Conservation (phyloP, 2,113 vertebrate genomes). For the Setophaga kirtlandii region DNA sequence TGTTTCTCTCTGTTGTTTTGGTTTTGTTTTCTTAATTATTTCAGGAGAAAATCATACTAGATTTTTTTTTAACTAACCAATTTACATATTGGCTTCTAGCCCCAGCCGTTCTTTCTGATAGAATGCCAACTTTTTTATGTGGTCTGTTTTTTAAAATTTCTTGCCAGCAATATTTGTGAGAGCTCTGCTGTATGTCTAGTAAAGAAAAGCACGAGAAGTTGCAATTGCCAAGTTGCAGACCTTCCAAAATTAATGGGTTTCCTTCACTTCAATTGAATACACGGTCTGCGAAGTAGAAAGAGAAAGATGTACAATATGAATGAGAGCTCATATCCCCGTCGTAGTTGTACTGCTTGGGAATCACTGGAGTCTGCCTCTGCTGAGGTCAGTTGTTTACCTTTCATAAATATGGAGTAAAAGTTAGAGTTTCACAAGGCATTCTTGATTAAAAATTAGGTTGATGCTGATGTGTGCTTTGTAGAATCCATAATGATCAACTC, state of each 20-base stretch:
- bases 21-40: slow-evolving; percentile 79
- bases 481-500: slow-evolving; percentile 48
- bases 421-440: slow-evolving; percentile 16
- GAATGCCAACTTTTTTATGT: slow-evolving; percentile 72
- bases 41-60: slow-evolving; percentile 64
- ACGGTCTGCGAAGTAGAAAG: background rate
- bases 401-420: slow-evolving; percentile 18
- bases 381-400: slow-evolving; percentile 51
- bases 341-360: background rate
- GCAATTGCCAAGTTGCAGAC: slow-evolving; percentile 48
- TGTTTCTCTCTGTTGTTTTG: slow-evolving; percentile 77
- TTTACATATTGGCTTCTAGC: slow-evolving; percentile 75
- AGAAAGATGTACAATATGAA: slow-evolving; percentile 36
- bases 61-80: slow-evolving; percentile 43
- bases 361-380: background rate
- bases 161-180: slow-evolving; percentile 71
- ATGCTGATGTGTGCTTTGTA: background rate
- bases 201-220: slow-evolving; percentile 66
- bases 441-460: slow-evolving; percentile 57
- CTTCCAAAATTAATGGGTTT: slow-evolving; percentile 66
- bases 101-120: slow-evolving; percentile 68
- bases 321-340: background rate
- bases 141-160: slow-evolving; percentile 65
- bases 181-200: slow-evolving; percentile 47
- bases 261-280: slow-evolving; percentile 45